Conservation (phyloP, 2,888 invertebrate species). For the Drosophila demipolita region DNA sequence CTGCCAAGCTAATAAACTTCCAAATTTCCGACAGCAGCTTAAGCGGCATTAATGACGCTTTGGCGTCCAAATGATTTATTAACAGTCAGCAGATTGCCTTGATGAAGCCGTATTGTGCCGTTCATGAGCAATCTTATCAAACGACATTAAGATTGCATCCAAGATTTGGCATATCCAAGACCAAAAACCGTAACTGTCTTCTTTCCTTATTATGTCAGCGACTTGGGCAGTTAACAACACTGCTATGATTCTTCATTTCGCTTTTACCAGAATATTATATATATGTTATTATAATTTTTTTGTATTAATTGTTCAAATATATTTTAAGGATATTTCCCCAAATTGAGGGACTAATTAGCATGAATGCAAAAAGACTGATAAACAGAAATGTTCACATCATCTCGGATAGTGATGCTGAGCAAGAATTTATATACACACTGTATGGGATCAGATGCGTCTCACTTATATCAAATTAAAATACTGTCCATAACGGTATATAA, state of each 20-base stretch:
- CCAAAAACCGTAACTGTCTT: neutral
- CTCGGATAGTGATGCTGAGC: neutral
- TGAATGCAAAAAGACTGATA: neutral
- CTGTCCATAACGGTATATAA: neutral
- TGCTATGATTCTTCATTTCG: neutral
- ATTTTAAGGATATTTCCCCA: neutral
- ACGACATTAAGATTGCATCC: constrained; percentile 50
- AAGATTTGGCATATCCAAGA: constrained; percentile 6
- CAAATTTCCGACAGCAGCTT: constrained; percentile 67
- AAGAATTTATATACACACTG: neutral
- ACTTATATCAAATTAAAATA: neutral
- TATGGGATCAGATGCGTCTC: neutral
- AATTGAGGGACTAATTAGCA: neutral
- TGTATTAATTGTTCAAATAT: too few relatives aligned
- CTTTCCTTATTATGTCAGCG: neutral
- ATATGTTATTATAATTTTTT: too few relatives aligned
- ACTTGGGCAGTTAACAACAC: neutral
- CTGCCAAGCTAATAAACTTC: constrained; percentile 65
- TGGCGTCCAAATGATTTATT: constrained; percentile 65
- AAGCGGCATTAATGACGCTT: constrained; percentile 66
- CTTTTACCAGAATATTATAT: neutral
- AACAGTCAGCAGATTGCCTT: constrained; percentile 44
- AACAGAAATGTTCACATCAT: neutral
- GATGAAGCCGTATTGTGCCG: constrained; percentile 16
- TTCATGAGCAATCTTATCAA: constrained; percentile 26